phyloP scores from a whole-genome alignment of 2,888 invertebrate genomes.

The Seira sanloemensis region DNA sequence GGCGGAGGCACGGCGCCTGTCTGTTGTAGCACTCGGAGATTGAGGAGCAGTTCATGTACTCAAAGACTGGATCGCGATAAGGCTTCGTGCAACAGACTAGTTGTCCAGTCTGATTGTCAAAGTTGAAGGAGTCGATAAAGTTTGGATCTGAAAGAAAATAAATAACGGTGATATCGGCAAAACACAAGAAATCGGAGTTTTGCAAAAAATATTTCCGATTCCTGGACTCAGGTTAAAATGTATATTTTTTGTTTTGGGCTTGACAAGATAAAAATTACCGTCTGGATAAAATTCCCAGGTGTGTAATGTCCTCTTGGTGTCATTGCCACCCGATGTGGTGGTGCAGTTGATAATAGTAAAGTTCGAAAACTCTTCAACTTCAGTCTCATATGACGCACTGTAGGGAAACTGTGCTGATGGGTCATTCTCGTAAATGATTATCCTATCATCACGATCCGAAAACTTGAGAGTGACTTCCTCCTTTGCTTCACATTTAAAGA shows the following conservation, averaged over 20 bases:
- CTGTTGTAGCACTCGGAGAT: conserved; percentile 62
- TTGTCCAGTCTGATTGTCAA: conserved; percentile 56
- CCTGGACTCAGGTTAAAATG: too few species aligned
- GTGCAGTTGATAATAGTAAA: conserved; percentile 66
- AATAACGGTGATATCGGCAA: neutral
- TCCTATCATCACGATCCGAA: conserved; percentile 35
- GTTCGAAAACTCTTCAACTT: conserved; percentile 58
- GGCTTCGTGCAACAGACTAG: conserved; percentile 63
- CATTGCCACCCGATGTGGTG: conserved; percentile 20
- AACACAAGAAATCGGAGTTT: neutral
- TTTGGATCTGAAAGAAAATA: conserved; percentile 51
- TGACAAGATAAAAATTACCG: conserved; percentile 25
- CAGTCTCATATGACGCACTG: conserved; percentile 48
- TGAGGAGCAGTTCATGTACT: conserved; percentile 66
- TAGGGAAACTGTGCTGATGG: conserved; percentile 53
- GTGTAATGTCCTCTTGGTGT: conserved; percentile 29
- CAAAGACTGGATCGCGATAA: conserved; percentile 57
- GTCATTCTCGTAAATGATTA: conserved; percentile 39
- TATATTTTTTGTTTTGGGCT: neutral
- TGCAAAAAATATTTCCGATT: too few species aligned
- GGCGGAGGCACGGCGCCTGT: conserved; percentile 53
- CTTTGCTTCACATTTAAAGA: conserved; percentile 66
- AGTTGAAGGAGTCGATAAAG: conserved; percentile 62
- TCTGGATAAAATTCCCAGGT: conserved; percentile 66
- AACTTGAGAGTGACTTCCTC: conserved; percentile 61